Percentiles rank a stretch among this genome's conserved stretches.
phyloP scores from a whole-genome alignment of 1,140 invertebrate genomes.

The Bombus terrestris region DNA sequence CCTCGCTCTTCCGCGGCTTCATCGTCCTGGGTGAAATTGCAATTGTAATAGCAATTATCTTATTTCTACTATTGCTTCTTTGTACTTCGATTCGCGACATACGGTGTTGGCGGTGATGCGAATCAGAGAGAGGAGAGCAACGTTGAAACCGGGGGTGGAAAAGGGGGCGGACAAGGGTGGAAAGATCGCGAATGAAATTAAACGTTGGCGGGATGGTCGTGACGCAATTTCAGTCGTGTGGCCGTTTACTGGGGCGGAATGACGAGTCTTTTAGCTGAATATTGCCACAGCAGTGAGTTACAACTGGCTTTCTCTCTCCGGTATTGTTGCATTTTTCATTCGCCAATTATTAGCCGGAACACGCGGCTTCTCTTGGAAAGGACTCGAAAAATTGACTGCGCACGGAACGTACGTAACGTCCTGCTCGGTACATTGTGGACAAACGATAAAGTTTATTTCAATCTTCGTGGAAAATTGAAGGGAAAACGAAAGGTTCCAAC shows the following conservation, averaged over 20 bases:
- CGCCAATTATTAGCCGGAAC: conserved; percentile 54
- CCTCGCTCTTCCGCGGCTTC: conserved; percentile 6
- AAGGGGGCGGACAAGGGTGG: not conserved
- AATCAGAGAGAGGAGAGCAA: conserved; percentile 41
- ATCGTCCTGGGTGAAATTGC: conserved; percentile 70
- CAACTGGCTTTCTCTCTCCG: conserved; percentile 27
- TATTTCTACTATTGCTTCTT: conserved; percentile 73
- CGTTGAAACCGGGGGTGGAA: not conserved
- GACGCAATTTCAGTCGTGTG: conserved; percentile 68
- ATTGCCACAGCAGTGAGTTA: conserved; percentile 57
- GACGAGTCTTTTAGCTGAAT: conserved; percentile 63
- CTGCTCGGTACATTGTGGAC: not conserved
- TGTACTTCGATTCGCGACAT: conserved; percentile 69
- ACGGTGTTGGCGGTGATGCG: conserved; percentile 57
- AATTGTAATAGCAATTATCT: conserved; percentile 78
- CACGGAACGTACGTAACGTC: not conserved
- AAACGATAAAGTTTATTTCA: conserved; percentile 33
- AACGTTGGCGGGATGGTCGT: conserved; percentile 60
- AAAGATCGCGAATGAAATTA: conserved; percentile 63
- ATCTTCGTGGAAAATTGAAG: conserved; percentile 25
- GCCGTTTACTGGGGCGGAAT: conserved; percentile 59
- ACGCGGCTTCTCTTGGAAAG: conserved; percentile 19
- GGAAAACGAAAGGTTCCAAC: not conserved
- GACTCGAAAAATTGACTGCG: conserved; percentile 31
- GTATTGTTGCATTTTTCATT: conserved; percentile 65